phyloP scores from a whole-genome alignment of 53 echinoderm and acorn worm genomes.

The Echinarachnius parma region DNA sequence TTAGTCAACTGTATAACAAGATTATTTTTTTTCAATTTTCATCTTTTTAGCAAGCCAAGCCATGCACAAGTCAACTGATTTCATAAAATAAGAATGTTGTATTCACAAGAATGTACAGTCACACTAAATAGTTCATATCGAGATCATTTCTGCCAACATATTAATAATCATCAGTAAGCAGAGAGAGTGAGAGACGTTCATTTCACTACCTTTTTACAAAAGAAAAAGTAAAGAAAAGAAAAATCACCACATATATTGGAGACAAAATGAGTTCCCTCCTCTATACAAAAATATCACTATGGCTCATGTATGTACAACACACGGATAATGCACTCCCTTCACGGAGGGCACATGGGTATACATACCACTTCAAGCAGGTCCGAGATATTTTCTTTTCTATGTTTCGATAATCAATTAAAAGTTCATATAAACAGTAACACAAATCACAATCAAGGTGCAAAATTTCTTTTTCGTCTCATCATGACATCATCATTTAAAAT shows the following conservation, averaged over 20 bases:
- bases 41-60: conserved; percentile 78
- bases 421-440: conserved; percentile 45
- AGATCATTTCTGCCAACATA: too few relatives aligned
- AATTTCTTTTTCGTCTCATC: conserved; percentile 7
- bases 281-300: conserved; percentile 81
- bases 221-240: too few relatives aligned
- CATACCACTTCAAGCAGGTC: neutral
- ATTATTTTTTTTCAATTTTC: conserved; percentile 49
- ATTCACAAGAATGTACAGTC: conserved; percentile 50
- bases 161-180: too few relatives aligned
- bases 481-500: too few relatives aligned
- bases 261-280: conserved; percentile 12
- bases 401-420: conserved; percentile 10
- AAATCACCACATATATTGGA: neutral
- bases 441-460: conserved; percentile 52
- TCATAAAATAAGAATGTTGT: conserved; percentile 51
- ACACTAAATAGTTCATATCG: too few relatives aligned
- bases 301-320: conserved; percentile 33
- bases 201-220: too few relatives aligned
- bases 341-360: neutral
- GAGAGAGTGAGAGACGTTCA: too few relatives aligned
- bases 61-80: conserved; percentile 62
- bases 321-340: neutral
- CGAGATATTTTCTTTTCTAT: neutral
- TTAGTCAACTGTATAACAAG: conserved; percentile 56